A percentile compares a stretch with the other conserved stretches of the same genome.
These are phyloP conservation scores for Sitobion miscanthi DNA, from an alignment of 1,140 invertebrate species.

Conservation along the genomic window DNA sequence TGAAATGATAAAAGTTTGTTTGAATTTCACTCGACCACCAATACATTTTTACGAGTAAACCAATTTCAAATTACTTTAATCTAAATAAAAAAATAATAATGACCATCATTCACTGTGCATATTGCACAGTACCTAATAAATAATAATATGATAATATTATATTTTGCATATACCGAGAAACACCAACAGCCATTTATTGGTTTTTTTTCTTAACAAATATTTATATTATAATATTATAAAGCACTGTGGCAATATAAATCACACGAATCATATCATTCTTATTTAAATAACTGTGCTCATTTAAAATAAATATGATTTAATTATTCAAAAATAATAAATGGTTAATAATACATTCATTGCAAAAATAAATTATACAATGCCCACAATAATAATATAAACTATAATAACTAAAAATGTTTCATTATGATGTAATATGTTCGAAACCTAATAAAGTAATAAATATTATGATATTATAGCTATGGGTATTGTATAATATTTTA, in stretches of 20 bases:
- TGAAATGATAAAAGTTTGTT: not conserved
- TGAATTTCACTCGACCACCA: not conserved
- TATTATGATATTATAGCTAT: not conserved
- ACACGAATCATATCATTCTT: not conserved
- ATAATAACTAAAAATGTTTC: not conserved
- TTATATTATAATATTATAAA: not conserved
- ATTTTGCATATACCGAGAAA: not conserved
- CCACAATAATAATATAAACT: not conserved
- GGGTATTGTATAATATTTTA: not conserved
- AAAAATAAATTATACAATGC: not conserved
- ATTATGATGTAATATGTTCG: not conserved
- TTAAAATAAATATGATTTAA: not conserved
- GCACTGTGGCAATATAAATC: not conserved
- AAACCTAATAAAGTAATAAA: constrained; percentile 18
- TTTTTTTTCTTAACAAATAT: not conserved
- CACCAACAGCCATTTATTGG: not conserved
- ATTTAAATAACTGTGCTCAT: not conserved
- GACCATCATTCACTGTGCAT: not conserved
- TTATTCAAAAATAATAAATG: not conserved
- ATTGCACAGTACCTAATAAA: too few relatives aligned
- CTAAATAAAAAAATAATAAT: not conserved
- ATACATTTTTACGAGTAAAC: not conserved
- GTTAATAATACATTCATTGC: not conserved
- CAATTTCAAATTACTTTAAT: not conserved
- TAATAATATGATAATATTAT: too few relatives aligned